Percentiles rank a stretch among this genome's conserved stretches.
Conservation (phyloP, 2,888 invertebrate genomes). For the Heliconius ethilla region DNA sequence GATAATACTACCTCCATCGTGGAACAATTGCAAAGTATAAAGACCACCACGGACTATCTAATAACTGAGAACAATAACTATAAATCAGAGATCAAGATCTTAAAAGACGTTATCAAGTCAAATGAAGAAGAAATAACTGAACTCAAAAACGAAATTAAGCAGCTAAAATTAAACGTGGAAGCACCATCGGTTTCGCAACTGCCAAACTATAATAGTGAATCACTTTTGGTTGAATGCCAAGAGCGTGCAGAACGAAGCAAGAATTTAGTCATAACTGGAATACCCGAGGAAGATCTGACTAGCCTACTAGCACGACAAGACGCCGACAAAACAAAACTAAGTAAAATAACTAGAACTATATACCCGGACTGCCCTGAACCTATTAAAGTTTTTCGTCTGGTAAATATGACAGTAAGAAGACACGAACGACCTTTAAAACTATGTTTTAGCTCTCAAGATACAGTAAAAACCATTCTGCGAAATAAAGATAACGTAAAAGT, state of each 20-base stretch:
- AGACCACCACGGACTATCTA: neutral
- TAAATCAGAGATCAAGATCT: neutral
- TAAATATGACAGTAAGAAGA: neutral
- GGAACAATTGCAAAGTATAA: neutral
- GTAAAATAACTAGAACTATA: conserved; percentile 7
- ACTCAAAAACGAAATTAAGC: neutral
- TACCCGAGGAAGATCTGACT: neutral
- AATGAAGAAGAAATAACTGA: conserved; percentile 6
- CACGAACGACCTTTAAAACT: neutral
- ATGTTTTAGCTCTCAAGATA: neutral
- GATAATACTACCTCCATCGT: neutral
- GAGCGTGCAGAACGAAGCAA: conserved; percentile 2
- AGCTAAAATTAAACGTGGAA: too few relatives aligned
- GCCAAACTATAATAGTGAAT: neutral
- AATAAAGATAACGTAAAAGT: neutral
- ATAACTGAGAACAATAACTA: neutral
- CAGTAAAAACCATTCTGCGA: neutral
- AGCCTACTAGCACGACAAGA: neutral
- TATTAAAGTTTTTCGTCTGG: neutral
- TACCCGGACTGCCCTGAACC: neutral
- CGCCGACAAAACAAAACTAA: neutral
- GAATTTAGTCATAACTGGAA: conserved; percentile 2
- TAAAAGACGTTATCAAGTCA: neutral
- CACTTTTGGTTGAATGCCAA: neutral
- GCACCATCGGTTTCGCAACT: too few relatives aligned